phyloP scores from a whole-genome alignment of 92 coral and sea anemone species.

The Porites rus region DNA sequence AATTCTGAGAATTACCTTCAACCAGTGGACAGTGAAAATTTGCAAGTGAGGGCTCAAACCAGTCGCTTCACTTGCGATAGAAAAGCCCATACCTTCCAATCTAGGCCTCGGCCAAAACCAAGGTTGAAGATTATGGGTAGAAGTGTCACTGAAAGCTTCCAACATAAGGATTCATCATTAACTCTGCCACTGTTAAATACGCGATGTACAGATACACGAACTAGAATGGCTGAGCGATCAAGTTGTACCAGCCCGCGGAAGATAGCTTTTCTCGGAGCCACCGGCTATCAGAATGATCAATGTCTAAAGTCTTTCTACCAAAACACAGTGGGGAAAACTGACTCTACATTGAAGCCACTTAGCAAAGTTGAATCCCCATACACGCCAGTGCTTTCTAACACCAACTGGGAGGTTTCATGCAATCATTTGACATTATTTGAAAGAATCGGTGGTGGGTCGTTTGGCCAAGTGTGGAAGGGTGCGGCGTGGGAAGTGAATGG shows the following conservation, averaged over 20 bases:
- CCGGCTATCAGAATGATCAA: constrained; percentile 6
- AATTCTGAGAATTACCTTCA: constrained; percentile 1
- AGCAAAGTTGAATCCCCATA: constrained; percentile 22
- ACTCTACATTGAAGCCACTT: not conserved
- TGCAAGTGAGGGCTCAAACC: not conserved
- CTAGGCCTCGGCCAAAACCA: constrained; percentile 23
- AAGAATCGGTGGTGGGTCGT: constrained; percentile 42
- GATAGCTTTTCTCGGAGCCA: not conserved
- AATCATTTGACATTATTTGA: constrained; percentile 9
- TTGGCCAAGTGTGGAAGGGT: constrained; percentile 51
- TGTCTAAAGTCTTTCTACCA: not conserved
- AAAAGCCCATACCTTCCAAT: not conserved
- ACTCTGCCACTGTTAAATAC: not conserved
- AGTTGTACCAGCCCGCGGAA: not conserved
- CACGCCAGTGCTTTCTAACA: not conserved
- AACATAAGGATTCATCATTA: not conserved
- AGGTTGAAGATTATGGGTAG: constrained; percentile 1
- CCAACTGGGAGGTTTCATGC: constrained; percentile 33
- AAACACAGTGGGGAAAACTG: not conserved
- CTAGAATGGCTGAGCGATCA: not conserved
- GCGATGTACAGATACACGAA: not conserved
- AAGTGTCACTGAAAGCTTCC: not conserved
- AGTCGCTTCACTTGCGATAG: not conserved
- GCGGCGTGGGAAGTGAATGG: constrained; percentile 12
- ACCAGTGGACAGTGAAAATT: constrained; percentile 10